Evolutionary conservation across 2,797 vertebrate species (phyloP).

Genomic region (Myripristis jacobus): DNA sequence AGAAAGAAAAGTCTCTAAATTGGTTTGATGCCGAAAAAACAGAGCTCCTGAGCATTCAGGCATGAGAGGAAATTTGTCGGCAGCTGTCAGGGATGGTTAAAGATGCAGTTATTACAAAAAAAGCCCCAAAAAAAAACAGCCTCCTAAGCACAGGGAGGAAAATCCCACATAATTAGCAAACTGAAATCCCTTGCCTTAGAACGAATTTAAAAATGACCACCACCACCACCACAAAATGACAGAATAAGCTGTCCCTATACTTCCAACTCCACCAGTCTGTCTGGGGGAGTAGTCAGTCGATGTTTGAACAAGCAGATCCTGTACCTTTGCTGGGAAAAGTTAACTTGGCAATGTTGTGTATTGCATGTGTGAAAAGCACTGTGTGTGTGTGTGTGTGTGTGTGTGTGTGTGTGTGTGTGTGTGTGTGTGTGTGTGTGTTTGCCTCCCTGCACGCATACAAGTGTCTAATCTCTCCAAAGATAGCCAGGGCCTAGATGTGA

Average conservation of each 20-base stretch:
- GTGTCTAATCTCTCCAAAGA: conserved; percentile 38
- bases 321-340: conserved; percentile 21
- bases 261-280: conserved; percentile 36
- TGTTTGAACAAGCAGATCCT: conserved; percentile 33
- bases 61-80: conserved; percentile 37
- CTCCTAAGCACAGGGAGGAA: conserved; percentile 34
- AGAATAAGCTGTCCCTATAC: conserved; percentile 47
- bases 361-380: conserved; percentile 15
- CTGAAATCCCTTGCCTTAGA: conserved; percentile 44
- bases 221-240: conserved; percentile 54
- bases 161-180: conserved; percentile 68
- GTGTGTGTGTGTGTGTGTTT: background rate
- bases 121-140: conserved; percentile 51
- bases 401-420: background rate
- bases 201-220: conserved; percentile 41
- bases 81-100: conserved; percentile 63
- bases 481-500: conserved; percentile 8
- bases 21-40: conserved; percentile 22
- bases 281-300: conserved; percentile 45
- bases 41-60: conserved; percentile 22
- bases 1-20: conserved; percentile 27
- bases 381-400: background rate
- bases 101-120: conserved; percentile 44
- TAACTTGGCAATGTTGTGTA: conserved; percentile 25
- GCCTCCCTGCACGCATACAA: conserved; percentile 18